Evolutionary conservation across 1,140 invertebrate species (phyloP).

Genomic region (Drosophila serrata): DNA sequence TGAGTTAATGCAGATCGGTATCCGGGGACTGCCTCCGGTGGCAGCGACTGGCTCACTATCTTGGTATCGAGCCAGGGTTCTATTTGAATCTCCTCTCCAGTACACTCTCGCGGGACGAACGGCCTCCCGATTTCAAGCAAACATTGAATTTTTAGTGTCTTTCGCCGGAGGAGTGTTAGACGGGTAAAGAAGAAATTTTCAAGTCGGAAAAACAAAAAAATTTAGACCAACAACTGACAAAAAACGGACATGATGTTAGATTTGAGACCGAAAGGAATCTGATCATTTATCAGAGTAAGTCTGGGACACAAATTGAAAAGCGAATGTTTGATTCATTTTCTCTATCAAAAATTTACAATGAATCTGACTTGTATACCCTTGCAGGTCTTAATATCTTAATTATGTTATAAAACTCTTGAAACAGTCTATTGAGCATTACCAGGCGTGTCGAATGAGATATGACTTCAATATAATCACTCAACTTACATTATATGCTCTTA

Average conservation of each 20-base stretch:
- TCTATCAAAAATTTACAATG: background rate
- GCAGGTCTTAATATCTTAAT: background rate
- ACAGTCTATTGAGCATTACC: background rate
- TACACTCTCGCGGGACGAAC: conserved; percentile 56
- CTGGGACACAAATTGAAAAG: conserved; percentile 32
- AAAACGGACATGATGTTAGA: conserved; percentile 72
- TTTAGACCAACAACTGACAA: conserved; percentile 73
- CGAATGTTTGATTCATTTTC: background rate
- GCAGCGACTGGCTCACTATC: conserved; percentile 9
- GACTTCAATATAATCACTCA: background rate
- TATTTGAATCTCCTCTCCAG: conserved; percentile 41
- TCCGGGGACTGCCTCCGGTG: conserved; percentile 6
- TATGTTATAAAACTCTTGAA: background rate
- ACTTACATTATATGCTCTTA: background rate
- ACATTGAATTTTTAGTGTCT: conserved; percentile 74
- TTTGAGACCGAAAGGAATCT: conserved; percentile 56
- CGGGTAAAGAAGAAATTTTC: conserved; percentile 53
- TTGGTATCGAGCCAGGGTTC: conserved; percentile 7
- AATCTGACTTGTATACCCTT: background rate
- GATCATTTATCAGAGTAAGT: background rate
- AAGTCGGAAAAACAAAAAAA: conserved; percentile 65
- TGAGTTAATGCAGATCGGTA: background rate
- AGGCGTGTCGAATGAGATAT: background rate
- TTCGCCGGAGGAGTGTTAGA: conserved; percentile 62
- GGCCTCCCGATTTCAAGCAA: conserved; percentile 57